Evolutionary conservation across 2,113 vertebrate species (phyloP), one percentile per base, ranked within the genome.

Genomic region (Pseudorasbora parva): DNA sequence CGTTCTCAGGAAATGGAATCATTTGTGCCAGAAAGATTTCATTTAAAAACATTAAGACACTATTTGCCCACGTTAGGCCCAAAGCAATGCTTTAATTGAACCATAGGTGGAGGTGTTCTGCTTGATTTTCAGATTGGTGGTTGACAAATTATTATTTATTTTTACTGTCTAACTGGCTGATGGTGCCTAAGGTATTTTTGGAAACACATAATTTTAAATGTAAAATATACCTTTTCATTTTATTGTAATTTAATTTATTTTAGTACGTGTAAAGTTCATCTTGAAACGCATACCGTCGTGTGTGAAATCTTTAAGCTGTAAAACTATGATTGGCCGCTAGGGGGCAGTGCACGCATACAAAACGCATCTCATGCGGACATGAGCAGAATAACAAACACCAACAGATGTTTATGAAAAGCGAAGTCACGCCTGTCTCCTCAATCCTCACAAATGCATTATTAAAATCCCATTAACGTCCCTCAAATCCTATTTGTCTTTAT

Each of bases 291-390:
- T 17, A 30, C 21, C 9, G 30, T 37, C 6, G 2, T 54, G 51
- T 54, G 19, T 19, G 7, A 66, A 33, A 66, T 72, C 54, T 8
- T n/a, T 15, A 8, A 43, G 14, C 19, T 56, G 37, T 56, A 56
- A n/a, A 51, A 71, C 49, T 74, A 77, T 71, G 3, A 78, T 17
- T 27, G 0, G 72, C 91, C 93, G 91, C 84, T 37, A 92, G 92
- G 86, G 91, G 89, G 88, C 88, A 90, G 87, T 91, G 86, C 87
- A 88, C 37, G 49, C 23, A 69, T 41, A 74, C 62, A 59, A n/a
- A 84, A 66, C 37, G 5, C 51, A 5, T 33, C 4, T 41, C 15
- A 6, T 14, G 12, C 37, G 66, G 3, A 54, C 15, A 19, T 56
- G 14, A 9, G 45, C 12, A 56, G 45, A 78, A 78, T 84, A 57